Evolutionary conservation across 1,140 invertebrate species (phyloP).

Genomic region (Neoseiulus cucumeris): DNA sequence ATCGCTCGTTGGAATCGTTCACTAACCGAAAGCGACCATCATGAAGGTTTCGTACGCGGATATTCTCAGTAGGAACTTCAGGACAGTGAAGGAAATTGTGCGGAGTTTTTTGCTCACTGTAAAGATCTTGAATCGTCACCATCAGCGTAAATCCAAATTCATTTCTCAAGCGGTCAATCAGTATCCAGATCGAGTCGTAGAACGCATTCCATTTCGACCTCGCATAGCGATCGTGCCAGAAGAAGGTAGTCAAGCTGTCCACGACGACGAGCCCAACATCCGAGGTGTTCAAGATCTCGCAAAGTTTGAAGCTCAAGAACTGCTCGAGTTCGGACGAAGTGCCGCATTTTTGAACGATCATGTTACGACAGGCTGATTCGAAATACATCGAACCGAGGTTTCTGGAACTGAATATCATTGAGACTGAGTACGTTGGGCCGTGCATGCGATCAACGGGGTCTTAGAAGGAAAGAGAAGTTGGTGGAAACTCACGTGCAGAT

Average conservation of each 20-base stretch:
- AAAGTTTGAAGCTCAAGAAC: background rate
- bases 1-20: too few species aligned
- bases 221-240: background rate
- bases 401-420: background rate
- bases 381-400: background rate
- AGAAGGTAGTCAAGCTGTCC: background rate
- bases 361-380: background rate
- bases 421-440: too few species aligned
- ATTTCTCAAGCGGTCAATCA: background rate
- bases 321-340: background rate
- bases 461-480: background rate
- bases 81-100: too few species aligned
- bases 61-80: too few species aligned
- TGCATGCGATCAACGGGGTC: too few species aligned
- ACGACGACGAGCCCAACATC: background rate
- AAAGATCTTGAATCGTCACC: background rate
- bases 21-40: too few species aligned
- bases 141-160: background rate
- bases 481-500: background rate
- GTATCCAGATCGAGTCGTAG: background rate
- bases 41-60: too few species aligned
- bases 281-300: background rate
- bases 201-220: background rate
- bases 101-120: background rate
- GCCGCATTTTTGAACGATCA: background rate